Evolutionary conservation across 2,113 vertebrate genomes (phyloP).

Genomic region (Copsychus sechellarum): DNA sequence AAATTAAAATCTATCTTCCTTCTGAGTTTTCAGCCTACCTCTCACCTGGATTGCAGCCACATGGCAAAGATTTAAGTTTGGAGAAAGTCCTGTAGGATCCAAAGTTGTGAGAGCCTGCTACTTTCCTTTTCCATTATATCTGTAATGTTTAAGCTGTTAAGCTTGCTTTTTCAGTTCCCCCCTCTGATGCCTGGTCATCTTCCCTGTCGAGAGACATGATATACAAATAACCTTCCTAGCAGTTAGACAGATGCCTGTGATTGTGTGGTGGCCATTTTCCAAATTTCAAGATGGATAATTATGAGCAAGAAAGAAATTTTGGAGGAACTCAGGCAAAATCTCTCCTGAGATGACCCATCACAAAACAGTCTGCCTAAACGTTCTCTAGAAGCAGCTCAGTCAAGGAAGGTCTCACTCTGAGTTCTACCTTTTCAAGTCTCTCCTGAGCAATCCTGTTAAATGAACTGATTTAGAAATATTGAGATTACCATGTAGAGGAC

Average conservation of each 20-base stretch:
- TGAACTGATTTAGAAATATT: conserved; percentile 5
- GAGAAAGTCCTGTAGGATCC: background rate
- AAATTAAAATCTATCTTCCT: background rate
- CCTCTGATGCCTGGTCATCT: background rate
- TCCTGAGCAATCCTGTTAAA: background rate
- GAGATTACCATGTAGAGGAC: background rate
- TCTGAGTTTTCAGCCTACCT: background rate
- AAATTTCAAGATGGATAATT: background rate
- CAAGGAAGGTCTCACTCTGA: background rate
- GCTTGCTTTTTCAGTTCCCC: background rate
- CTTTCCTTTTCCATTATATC: background rate
- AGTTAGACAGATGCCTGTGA: background rate
- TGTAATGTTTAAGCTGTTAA: background rate
- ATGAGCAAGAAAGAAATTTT: background rate
- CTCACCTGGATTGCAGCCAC: background rate
- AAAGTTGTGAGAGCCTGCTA: background rate
- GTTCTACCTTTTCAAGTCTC: background rate
- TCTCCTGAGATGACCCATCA: background rate
- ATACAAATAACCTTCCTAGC: background rate
- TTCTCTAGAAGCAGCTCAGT: background rate
- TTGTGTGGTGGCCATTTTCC: background rate
- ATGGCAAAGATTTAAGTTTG: background rate
- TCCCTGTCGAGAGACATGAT: background rate
- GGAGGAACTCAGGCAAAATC: background rate
- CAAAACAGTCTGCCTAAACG: background rate